Percentiles rank a stretch among this genome's conserved stretches.
Conservation (phyloP, 2,888 invertebrate species). For the Globia sparganii region DNA sequence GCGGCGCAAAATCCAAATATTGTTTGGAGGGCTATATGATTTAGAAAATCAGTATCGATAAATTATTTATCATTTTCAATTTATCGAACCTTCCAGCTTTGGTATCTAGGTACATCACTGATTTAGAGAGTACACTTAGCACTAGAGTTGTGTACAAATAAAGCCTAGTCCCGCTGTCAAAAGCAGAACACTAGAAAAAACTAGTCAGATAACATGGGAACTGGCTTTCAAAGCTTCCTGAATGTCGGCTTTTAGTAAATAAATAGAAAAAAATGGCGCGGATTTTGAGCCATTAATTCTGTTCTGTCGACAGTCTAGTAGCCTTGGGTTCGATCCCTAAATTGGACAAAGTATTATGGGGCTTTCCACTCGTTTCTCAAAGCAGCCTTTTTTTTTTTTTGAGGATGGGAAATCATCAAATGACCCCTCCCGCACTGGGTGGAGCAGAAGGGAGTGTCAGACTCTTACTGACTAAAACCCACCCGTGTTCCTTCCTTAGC, state of each 20-base stretch:
- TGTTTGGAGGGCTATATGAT: background rate
- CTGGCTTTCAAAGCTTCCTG: conserved; percentile 1
- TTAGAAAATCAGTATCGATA: background rate
- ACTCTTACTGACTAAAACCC: too few species aligned
- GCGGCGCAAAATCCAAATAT: background rate
- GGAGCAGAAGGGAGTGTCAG: too few species aligned
- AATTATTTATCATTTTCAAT: background rate
- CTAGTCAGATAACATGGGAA: conserved; percentile 7
- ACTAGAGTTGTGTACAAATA: conserved; percentile 22
- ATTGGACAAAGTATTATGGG: background rate
- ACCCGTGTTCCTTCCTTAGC: too few species aligned
- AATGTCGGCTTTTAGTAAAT: background rate
- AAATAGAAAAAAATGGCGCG: background rate
- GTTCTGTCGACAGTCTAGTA: background rate
- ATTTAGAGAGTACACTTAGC: background rate
- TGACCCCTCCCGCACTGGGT: too few species aligned
- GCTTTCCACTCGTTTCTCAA: background rate
- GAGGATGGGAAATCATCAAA: too few species aligned
- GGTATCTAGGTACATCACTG: conserved; percentile 6
- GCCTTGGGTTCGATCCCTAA: background rate
- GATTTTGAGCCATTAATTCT: background rate
- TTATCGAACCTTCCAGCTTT: conserved; percentile 6
- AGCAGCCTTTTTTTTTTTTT: too few species aligned
- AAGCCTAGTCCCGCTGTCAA: conserved; percentile 46
- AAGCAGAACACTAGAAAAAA: conserved; percentile 44